Evolutionary conservation across 1,140 invertebrate species (phyloP), one percentile per base, ranked within the genome.

Genomic region (Drosophila ficusphila): DNA sequence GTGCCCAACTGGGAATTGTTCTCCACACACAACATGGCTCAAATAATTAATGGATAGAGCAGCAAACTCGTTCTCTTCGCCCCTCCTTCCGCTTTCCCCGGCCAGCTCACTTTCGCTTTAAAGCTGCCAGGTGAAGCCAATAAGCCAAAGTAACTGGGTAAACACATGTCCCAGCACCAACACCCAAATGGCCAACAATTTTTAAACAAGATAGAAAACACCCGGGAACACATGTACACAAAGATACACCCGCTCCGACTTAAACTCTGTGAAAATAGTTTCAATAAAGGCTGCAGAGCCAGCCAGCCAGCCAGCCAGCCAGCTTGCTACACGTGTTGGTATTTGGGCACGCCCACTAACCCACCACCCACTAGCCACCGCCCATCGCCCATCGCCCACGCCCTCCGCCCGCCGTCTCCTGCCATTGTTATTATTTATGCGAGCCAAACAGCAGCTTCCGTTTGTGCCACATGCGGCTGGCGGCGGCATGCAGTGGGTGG

Each of bases 401-500:
- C 34, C 41, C 60, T 27, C 41, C 23, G 9, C 52, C 54, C 38
- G 33, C 23, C 60, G 25, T 39, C 25, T 48, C 27, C 39, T 68
- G 60, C 57, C 51, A 74, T 86, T 86, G 81, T 86, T 86, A 86
- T 86, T 86, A 86, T 86, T 86, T 86, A 88, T 86, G 77, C 83
- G 82, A 86, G 82, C 67, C 81, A 88, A 86, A 86, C 82, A 86
- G 82, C 76, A 86, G 81, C 81, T 86, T 86, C 81, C 81, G 81
- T 56, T 86, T 86, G 81, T 86, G 82, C 81, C 81, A 86, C 82
- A 86, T 86, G 81, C 71, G 76, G 81, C 79, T 67, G 65, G 44
- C 67, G 52, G 65, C 38, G 46, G 64, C 71, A 75, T 57, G 49
- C 46, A 73, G 34, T 9, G 21, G 27, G 21, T n/a, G 8, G 4